Evolutionary conservation across 2,797 vertebrate species (phyloP).

Genomic region (Enteromius unitaeniatus): DNA sequence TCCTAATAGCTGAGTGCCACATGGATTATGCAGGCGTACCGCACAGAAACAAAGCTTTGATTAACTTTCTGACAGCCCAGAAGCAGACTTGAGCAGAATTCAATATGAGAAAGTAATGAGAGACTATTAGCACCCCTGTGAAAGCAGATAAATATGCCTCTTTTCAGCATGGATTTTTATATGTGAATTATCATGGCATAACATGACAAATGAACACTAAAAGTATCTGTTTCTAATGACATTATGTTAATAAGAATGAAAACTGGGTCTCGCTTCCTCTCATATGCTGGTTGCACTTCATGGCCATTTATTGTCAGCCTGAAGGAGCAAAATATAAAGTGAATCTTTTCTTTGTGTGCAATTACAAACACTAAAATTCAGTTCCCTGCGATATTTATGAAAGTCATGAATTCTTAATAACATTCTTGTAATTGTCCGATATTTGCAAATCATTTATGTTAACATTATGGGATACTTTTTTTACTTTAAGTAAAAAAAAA

Average conservation of each 20-base stretch:
- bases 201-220: constrained; percentile 21
- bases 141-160: constrained; percentile 46
- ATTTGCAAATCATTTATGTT: not conserved
- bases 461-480: not conserved
- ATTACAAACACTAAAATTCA: not conserved
- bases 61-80: constrained; percentile 55
- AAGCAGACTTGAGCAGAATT: constrained; percentile 31
- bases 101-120: constrained; percentile 47
- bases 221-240: constrained; percentile 11
- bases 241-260: constrained; percentile 23
- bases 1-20: constrained; percentile 54
- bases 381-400: not conserved
- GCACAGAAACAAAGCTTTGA: constrained; percentile 61
- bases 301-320: not conserved
- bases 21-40: constrained; percentile 50
- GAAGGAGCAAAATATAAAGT: not conserved
- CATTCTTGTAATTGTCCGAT: not conserved
- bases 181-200: constrained; percentile 8
- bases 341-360: not conserved
- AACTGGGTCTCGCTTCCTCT: not conserved
- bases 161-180: constrained; percentile 29
- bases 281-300: not conserved
- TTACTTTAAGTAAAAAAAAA: not conserved
- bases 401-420: not conserved
- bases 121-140: constrained; percentile 42